phyloP scores from a whole-genome alignment of 35 echinoderm and acorn worm genomes.

The Lytechinus variegatus region DNA sequence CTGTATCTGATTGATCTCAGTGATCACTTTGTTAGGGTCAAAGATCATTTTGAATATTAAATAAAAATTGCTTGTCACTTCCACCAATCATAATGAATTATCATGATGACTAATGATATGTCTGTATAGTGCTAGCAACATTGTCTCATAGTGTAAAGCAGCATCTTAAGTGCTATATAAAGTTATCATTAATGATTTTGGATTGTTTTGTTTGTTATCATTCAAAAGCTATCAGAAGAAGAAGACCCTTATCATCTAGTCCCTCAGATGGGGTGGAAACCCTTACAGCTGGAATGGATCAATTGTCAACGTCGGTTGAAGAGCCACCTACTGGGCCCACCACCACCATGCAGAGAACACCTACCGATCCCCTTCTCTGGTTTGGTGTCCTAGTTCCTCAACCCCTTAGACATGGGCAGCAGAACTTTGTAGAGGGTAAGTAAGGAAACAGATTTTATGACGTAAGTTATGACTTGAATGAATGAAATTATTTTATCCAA shows the following conservation, averaged over 20 bases:
- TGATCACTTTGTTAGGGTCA: too few species aligned
- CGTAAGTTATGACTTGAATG: too few species aligned
- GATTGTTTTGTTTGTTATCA: neutral
- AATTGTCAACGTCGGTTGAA: neutral
- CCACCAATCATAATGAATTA: too few species aligned
- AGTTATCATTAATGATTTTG: too few species aligned
- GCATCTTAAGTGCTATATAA: too few species aligned
- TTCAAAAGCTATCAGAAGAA: conserved; percentile 6
- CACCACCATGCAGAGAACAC: neutral
- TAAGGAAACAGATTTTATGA: neutral
- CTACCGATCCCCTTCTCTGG: conserved; percentile 63
- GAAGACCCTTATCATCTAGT: neutral
- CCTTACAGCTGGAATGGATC: neutral
- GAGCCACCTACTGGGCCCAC: neutral
- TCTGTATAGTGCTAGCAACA: too few species aligned
- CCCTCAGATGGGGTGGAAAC: neutral
- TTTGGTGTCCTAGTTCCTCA: conserved; percentile 69
- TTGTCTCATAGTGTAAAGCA: too few species aligned
- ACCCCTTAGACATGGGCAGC: conserved; percentile 68
- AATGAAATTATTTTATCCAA: too few species aligned
- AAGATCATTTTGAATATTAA: too few species aligned
- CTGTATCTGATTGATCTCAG: too few species aligned
- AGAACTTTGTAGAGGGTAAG: conserved; percentile 68
- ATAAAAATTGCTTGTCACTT: too few species aligned
- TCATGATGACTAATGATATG: too few species aligned